phyloP scores from a whole-genome alignment of 2,888 invertebrate species.

The Trichacis sp. region DNA sequence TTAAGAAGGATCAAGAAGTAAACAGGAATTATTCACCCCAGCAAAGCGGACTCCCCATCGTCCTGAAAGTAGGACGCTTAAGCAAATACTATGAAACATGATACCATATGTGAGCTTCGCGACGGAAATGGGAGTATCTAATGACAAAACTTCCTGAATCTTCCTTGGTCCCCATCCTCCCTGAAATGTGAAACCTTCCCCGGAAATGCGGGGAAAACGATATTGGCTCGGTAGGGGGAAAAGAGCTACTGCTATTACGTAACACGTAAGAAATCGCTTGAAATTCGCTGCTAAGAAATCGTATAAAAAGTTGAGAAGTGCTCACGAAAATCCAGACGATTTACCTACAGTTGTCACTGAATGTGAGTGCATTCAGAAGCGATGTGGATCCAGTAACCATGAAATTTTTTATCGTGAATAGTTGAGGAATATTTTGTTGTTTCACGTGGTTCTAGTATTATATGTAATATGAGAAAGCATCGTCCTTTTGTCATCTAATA shows the following conservation, averaged over 20 bases:
- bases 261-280: constrained; percentile 41
- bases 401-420: too few relatives aligned
- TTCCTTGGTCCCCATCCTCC: constrained; percentile 42
- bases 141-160: constrained; percentile 58
- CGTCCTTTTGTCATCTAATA: too few relatives aligned
- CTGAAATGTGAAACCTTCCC: constrained; percentile 35
- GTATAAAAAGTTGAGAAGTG: constrained; percentile 29
- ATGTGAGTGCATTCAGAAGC: too few relatives aligned
- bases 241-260: constrained; percentile 33
- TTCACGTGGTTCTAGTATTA: too few relatives aligned
- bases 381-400: too few relatives aligned
- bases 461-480: too few relatives aligned
- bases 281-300: too few relatives aligned
- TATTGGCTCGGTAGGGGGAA: constrained; percentile 40
- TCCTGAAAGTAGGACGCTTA: constrained; percentile 52
- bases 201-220: constrained; percentile 42
- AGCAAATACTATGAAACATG: constrained; percentile 59
- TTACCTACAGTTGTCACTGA: too few relatives aligned
- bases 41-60: constrained; percentile 45
- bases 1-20: constrained; percentile 54
- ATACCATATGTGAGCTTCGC: constrained; percentile 57
- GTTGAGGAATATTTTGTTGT: too few relatives aligned
- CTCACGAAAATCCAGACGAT: too few relatives aligned
- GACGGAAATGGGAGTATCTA: constrained; percentile 57
- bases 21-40: constrained; percentile 64